Evolutionary conservation across 2,113 vertebrate species (phyloP).

Genomic region (Stigmatopora nigra): DNA sequence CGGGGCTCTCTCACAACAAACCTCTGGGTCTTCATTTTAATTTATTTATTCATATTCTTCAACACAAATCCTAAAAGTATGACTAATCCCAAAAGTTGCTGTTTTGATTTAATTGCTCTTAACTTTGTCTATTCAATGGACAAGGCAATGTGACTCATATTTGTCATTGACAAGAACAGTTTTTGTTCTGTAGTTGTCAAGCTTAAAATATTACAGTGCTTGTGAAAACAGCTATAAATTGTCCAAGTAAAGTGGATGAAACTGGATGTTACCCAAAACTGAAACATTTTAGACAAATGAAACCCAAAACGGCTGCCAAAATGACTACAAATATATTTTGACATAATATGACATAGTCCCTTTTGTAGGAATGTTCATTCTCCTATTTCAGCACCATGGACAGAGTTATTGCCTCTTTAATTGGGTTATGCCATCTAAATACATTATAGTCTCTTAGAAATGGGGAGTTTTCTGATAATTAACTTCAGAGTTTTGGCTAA

Average conservation of each 20-base stretch:
- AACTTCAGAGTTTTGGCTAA: neutral
- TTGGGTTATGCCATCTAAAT: constrained; percentile 13
- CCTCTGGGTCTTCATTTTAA: no score
- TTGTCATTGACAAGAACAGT: constrained; percentile 17
- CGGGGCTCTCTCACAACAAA: no score
- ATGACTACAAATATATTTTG: constrained; percentile 22
- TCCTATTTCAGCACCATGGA: constrained; percentile 18
- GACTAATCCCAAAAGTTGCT: neutral
- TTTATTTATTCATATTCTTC: no score
- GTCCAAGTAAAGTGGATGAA: constrained; percentile 53
- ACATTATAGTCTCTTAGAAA: neutral
- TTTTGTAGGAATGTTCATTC: constrained; percentile 21
- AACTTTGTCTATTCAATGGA: neutral
- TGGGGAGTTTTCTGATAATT: neutral
- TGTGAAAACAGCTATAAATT: constrained; percentile 27
- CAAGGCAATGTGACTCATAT: constrained; percentile 11
- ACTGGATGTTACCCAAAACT: constrained; percentile 44
- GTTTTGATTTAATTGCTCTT: neutral
- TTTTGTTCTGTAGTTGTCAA: constrained; percentile 19
- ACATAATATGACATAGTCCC: constrained; percentile 20
- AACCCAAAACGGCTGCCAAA: constrained; percentile 38
- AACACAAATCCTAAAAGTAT: neutral
- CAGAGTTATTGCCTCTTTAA: constrained; percentile 17
- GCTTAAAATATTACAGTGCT: neutral
- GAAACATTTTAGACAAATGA: constrained; percentile 54